Evolutionary conservation across 2,113 vertebrate species (phyloP).

Genomic region (Podarcis muralis): DNA sequence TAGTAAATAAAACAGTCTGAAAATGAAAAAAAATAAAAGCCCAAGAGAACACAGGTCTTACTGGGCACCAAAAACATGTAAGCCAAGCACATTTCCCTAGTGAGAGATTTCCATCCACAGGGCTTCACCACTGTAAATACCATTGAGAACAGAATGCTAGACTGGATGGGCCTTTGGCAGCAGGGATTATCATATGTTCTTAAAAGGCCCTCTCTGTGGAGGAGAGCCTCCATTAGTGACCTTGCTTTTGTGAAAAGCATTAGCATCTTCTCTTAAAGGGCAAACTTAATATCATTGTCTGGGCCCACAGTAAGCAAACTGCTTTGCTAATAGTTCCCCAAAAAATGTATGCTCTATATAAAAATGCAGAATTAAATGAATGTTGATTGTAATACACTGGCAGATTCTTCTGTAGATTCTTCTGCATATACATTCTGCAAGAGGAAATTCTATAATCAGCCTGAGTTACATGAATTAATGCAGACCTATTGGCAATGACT

Average conservation of each 20-base stretch:
- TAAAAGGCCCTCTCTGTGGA: background rate
- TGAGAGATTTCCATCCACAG: background rate
- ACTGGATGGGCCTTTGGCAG: too few species aligned
- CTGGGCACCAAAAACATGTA: background rate
- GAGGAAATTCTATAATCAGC: background rate
- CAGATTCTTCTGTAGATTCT: background rate
- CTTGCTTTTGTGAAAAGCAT: background rate
- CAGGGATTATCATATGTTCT: too few species aligned
- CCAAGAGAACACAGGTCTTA: background rate
- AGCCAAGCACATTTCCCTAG: background rate
- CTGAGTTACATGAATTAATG: background rate
- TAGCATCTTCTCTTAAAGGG: background rate
- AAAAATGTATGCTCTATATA: constrained; percentile 9
- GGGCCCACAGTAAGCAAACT: background rate
- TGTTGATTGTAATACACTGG: background rate
- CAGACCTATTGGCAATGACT: background rate
- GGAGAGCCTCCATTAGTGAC: background rate
- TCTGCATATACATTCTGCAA: background rate
- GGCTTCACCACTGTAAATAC: too few species aligned
- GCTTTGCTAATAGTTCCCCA: constrained; percentile 36
- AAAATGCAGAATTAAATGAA: background rate
- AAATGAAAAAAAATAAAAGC: background rate
- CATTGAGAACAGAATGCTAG: background rate
- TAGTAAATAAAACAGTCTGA: background rate
- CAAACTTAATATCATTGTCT: background rate